These are phyloP conservation scores for Toxotes lorentzi DNA, from an alignment of 2,797 vertebrate genomes.

Conservation along the genomic window DNA sequence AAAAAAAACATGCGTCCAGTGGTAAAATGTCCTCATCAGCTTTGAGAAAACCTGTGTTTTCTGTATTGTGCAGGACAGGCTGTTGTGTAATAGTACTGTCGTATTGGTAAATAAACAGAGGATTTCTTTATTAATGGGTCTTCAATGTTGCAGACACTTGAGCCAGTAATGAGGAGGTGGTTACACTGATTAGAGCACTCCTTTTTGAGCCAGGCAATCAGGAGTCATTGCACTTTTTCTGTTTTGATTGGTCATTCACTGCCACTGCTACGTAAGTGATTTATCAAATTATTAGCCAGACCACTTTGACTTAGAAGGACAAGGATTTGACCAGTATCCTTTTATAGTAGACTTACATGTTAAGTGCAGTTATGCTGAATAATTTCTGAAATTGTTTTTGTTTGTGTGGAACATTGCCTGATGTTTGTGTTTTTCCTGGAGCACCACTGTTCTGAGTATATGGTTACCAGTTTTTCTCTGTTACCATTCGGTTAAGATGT, in stretches of 20 bases:
- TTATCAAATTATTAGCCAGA: conserved; percentile 8
- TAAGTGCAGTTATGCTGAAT: not conserved
- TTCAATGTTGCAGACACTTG: conserved; percentile 2
- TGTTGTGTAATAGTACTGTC: not conserved
- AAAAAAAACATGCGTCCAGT: not conserved
- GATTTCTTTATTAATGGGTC: not conserved
- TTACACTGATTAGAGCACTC: conserved; percentile 23
- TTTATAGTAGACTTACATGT: not conserved
- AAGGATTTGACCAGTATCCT: not conserved
- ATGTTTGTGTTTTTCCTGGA: not conserved
- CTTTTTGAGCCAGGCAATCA: conserved; percentile 27
- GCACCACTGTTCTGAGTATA: not conserved
- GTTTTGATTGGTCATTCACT: not conserved
- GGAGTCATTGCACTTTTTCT: not conserved
- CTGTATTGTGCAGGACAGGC: not conserved
- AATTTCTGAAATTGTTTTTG: not conserved
- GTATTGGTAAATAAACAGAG: not conserved
- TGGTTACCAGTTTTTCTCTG: not conserved
- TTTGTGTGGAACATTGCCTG: not conserved
- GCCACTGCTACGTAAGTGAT: not conserved
- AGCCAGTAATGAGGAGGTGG: conserved; percentile 4
- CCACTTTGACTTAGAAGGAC: not conserved
- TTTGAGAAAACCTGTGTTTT: not conserved
- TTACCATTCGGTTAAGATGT: not conserved
- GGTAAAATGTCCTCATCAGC: not conserved